Conservation (phyloP, 2,888 invertebrate species). For the Anticlea derivata region DNA sequence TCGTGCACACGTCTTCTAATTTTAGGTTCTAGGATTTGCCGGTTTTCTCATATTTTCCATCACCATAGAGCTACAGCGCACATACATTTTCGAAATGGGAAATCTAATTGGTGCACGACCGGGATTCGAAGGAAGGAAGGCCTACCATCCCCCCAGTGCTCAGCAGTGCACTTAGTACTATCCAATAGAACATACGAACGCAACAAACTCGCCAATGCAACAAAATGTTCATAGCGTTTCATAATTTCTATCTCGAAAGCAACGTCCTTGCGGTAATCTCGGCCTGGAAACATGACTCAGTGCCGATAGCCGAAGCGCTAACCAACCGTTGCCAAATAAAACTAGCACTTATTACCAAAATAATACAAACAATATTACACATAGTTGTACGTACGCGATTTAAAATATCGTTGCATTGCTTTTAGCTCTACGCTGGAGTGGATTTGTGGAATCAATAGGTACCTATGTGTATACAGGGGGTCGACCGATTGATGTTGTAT, state of each 20-base stretch:
- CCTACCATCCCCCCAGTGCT: too few relatives aligned
- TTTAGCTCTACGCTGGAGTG: constrained; percentile 29
- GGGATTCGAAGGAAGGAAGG: too few relatives aligned
- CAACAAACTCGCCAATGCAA: constrained; percentile 34
- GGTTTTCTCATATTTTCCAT: too few relatives aligned
- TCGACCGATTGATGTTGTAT: neutral
- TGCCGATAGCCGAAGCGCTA: constrained; percentile 56
- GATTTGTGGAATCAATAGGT: constrained; percentile 21
- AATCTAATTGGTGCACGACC: too few relatives aligned
- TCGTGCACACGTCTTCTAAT: too few relatives aligned
- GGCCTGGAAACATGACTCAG: constrained; percentile 69
- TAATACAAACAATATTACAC: constrained; percentile 54
- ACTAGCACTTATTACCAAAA: constrained; percentile 60
- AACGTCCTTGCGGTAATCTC: constrained; percentile 70
- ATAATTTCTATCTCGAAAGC: constrained; percentile 64
- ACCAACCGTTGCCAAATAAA: constrained; percentile 68
- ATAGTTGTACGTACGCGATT: constrained; percentile 39
- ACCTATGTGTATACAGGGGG: constrained; percentile 10
- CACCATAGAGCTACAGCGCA: too few relatives aligned
- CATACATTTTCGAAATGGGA: too few relatives aligned
- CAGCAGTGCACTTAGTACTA: too few relatives aligned
- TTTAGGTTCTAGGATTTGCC: too few relatives aligned
- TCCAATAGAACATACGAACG: constrained; percentile 20
- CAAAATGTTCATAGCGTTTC: constrained; percentile 44
- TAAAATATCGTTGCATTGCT: constrained; percentile 33